Evolutionary conservation across 2,797 vertebrate species (phyloP), one percentile per base, ranked within the genome.

Genomic region (Gobio occitaniae): DNA sequence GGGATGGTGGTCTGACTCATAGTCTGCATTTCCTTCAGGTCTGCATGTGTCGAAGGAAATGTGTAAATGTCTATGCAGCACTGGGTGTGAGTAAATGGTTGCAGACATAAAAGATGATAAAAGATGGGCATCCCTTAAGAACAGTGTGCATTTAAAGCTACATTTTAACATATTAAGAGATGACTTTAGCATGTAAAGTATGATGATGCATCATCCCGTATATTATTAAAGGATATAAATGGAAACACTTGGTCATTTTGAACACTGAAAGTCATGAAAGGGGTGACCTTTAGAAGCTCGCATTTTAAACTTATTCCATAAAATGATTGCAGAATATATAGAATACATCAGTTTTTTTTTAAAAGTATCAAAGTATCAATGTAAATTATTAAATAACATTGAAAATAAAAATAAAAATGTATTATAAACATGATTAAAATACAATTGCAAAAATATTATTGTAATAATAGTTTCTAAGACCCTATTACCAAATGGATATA

Each of bases 1-100:
- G 32, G 19, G 68, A 11, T 1, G 66, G 21, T 32, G 78, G 19
- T 80, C 56, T 80, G 84, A 65, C 21, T 74, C 16, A 52, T 85
- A 59, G 75, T 47, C 36, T 38, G 48, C 48, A 56, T 44, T 75
- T 70, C 52, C 15, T 61, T 78, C 52, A 61, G 50, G 85, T 17
- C 56, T 80, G 16, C 36, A 68, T 56, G 54, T 70, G 41, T 36
- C 32, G 25, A 50, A 84, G 82, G 41, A 78, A 78, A 78, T 82
- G 68, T 41, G 25, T 56, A 52, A 68, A 78, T 74, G 56, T 70
- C 36, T 48, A 38, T 69, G 29, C 29, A 38, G 36, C 38, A 38
- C 19, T 83, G 56, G 21, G 17, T 68, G 82, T 50, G 32, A 83
- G 47, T 72, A 59, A 19, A 80, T 50, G 21, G 6, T 19, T 54